These are phyloP conservation scores for Nephrotoma flavescens DNA, from an alignment of 2,888 invertebrate species.

Conservation along the genomic window DNA sequence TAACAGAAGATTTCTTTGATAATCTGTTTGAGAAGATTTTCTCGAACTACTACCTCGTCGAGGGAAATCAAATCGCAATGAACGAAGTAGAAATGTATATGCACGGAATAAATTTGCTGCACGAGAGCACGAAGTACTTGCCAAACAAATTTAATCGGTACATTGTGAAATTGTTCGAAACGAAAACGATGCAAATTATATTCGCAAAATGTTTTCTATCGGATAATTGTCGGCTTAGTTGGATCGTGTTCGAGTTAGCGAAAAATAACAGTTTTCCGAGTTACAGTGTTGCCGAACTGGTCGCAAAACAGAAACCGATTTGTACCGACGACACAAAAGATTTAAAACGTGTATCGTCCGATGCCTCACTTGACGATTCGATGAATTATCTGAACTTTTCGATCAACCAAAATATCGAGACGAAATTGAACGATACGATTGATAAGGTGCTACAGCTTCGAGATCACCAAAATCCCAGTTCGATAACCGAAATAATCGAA, in stretches of 20 bases:
- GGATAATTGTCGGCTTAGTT: constrained; percentile 20
- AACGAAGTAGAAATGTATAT: constrained; percentile 24
- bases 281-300: not conserved
- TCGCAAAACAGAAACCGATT: not conserved
- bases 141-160: constrained; percentile 24
- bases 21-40: constrained; percentile 19
- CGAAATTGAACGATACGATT: constrained; percentile 1
- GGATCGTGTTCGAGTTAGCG: constrained; percentile 26
- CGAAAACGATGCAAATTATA: constrained; percentile 24
- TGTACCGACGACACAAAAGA: not conserved
- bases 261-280: constrained; percentile 26
- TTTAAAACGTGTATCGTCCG: not conserved
- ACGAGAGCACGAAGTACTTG: constrained; percentile 26
- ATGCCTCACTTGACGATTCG: not conserved
- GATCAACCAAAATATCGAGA: not conserved
- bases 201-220: constrained; percentile 25
- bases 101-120: constrained; percentile 22
- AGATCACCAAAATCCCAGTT: not conserved
- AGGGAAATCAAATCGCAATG: constrained; percentile 8
- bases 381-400: not conserved
- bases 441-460: constrained; percentile 9
- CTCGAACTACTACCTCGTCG: not conserved
- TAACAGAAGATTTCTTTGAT: constrained; percentile 1
- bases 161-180: constrained; percentile 16
- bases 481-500: constrained; percentile 11